phyloP scores from a whole-genome alignment of 1,140 invertebrate genomes.

The Saxidomus purpurata region DNA sequence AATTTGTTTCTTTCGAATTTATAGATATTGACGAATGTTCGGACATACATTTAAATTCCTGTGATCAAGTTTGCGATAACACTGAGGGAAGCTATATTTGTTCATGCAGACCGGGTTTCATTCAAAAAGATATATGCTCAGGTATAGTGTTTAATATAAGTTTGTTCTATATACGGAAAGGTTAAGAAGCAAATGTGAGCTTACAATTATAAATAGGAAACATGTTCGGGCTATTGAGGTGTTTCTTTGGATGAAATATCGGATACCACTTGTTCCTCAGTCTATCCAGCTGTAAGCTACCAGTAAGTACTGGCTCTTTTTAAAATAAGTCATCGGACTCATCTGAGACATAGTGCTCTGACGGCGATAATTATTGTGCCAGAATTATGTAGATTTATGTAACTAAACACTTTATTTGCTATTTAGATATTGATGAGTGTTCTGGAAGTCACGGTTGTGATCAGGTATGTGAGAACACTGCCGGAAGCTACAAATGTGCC shows the following conservation, averaged over 20 bases:
- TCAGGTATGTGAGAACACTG: conserved; percentile 43
- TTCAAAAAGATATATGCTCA: not conserved
- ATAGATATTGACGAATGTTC: conserved; percentile 3
- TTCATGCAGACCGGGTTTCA: not conserved
- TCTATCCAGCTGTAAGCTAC: too few species aligned
- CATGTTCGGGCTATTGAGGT: too few species aligned
- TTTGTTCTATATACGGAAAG: not conserved
- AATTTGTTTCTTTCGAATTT: too few species aligned
- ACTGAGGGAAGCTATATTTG: not conserved
- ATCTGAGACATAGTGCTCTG: too few species aligned
- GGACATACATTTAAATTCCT: not conserved
- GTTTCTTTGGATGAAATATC: too few species aligned
- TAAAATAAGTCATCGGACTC: too few species aligned
- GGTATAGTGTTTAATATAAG: not conserved
- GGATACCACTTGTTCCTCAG: too few species aligned
- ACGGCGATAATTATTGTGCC: not conserved
- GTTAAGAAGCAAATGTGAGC: too few species aligned
- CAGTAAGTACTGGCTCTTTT: too few species aligned
- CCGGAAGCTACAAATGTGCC: conserved; percentile 30
- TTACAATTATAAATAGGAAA: not conserved
- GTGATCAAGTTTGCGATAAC: not conserved
- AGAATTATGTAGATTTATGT: not conserved
- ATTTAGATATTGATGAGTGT: conserved; percentile 54
- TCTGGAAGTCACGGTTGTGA: not conserved
- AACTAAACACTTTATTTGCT: not conserved